Evolutionary conservation across 2,797 vertebrate species (phyloP), one percentile per base, ranked within the genome.

Genomic region (Crossoptilon crossoptilon): DNA sequence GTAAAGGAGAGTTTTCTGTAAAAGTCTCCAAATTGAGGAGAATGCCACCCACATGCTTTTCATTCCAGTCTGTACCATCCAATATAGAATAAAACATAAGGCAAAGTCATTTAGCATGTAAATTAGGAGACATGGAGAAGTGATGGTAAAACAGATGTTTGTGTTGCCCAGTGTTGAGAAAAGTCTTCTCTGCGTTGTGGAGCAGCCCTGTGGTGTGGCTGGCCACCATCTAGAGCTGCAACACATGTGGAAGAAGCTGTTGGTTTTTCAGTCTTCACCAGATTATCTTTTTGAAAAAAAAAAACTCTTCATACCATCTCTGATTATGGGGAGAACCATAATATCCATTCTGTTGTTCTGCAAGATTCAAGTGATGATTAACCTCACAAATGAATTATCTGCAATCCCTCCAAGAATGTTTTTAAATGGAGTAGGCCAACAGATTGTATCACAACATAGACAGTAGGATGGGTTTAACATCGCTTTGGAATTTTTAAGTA

Each of bases 401-500:
- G 14, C 22, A 19, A 84, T 88, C n/a, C 63, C 81, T 87, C 73
- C 77, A 67, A 92, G 56, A 94, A 81, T 27, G 71, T 86, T 86
- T 95, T 92, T 60, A 91, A 86, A 94, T 67, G 71, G 80, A 78
- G 77, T 66, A 80, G 73, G 56, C 76, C 51, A 44, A 29, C 70
- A 74, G 87, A 62, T 84, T 77, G 59, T 90, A 88, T 91, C 56
- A 37, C 26, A 77, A 48, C 8, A 3, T 46, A 46, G 67, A 83
- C 49, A 88, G 51, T 19, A 78, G 69, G 69, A 31, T 81, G 78
- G n/a, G 37, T 87, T 41, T 59, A 83, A 56, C 21, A 46, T 27
- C 24, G 9, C 77, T 82, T 91, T 39, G 64, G 74, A 62, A 88
- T 67, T 92, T 84, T 75, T 93, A 95, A 94, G 92, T 84, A 92